phyloP scores from a whole-genome alignment of 2,797 vertebrate genomes.

The Hypotaenidia okinawae region DNA sequence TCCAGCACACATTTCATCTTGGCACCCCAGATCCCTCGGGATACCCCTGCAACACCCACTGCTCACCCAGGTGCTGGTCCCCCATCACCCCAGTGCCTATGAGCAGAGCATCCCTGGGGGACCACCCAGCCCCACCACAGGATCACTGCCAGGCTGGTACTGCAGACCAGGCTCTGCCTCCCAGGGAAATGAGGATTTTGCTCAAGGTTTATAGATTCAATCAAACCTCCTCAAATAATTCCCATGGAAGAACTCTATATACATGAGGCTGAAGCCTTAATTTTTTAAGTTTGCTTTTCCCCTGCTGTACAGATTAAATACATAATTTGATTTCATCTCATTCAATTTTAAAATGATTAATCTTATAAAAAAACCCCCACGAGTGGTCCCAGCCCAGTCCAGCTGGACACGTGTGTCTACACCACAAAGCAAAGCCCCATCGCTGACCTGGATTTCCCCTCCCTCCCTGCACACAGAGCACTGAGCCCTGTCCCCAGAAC shows the following conservation, averaged over 20 bases:
- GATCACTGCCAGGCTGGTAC: background rate
- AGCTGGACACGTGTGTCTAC: background rate
- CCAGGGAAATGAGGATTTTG: constrained; percentile 11
- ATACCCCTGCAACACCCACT: fast-evolving
- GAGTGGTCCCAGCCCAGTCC: background rate
- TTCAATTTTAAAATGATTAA: constrained; percentile 19
- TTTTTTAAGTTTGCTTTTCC: constrained; percentile 63
- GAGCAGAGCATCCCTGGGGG: background rate
- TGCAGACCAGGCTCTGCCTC: background rate
- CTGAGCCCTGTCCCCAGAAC: background rate
- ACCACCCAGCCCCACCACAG: background rate
- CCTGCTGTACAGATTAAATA: constrained; percentile 43
- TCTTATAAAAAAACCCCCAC: background rate
- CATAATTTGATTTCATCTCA: constrained; percentile 41
- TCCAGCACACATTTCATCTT: background rate
- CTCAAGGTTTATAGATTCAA: constrained; percentile 70
- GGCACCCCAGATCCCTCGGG: background rate
- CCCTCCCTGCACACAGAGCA: background rate
- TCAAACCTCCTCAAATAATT: constrained; percentile 49
- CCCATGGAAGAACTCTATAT: constrained; percentile 35
- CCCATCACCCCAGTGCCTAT: fast-evolving
- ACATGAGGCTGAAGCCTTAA: constrained; percentile 51
- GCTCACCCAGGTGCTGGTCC: background rate
- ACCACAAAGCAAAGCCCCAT: background rate
- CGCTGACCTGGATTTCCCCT: background rate